Base-by-base conservation (phyloP, 37 sponge, comb jelly and placozoan genomes). In the Ianthella basta region DNA sequence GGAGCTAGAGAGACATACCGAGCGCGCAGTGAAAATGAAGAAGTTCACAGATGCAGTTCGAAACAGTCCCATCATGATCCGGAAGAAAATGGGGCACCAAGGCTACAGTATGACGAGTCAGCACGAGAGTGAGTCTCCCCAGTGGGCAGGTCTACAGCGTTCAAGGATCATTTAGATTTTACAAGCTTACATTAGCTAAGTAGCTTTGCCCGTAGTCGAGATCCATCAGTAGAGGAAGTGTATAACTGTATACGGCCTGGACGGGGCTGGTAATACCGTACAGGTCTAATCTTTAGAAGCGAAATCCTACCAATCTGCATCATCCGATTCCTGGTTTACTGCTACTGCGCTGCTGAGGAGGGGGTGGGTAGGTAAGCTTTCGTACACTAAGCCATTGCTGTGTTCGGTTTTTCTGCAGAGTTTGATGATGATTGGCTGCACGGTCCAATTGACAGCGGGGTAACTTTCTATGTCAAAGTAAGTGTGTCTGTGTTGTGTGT, bases 391-490 rank as follows among this genome's bases (percentile, higher is more conserved):
- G 33, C 54, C 2, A 4, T 54, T 12, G 0, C 64, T 23, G 20
- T 27, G 36, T 70, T 20, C n/a, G 57, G 0, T 23, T 33, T 39
- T 72, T 33, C 18, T 57, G 19, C 60, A 94, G 95, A 88, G 36
- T 59, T 94, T 40, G 87, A 91, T 21, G 95, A 94, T 33, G 95
- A 94, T 44, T 94, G 95, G 95, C 83, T 90, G 50, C 91, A 91
- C 53, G 88, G 89, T 23, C 80, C 81, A 25, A 86, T 89, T 8
- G 83, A 84, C 24, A 57, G 82, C 66, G 95, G 95, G 0, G 91
- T 94, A 24, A 80, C 85, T 50, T 94, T 94, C 82, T 94, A 84
- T 66, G 87, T 91, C 61, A 94, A 94, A 91, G 95, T 94, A 75
- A 55, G 88, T 34, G 6, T 19, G 37, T 30, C 14, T 16, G 55